Evolutionary conservation across 2,888 invertebrate genomes (phyloP), one percentile per base, ranked within the genome.

Genomic region (Myathropa florea): DNA sequence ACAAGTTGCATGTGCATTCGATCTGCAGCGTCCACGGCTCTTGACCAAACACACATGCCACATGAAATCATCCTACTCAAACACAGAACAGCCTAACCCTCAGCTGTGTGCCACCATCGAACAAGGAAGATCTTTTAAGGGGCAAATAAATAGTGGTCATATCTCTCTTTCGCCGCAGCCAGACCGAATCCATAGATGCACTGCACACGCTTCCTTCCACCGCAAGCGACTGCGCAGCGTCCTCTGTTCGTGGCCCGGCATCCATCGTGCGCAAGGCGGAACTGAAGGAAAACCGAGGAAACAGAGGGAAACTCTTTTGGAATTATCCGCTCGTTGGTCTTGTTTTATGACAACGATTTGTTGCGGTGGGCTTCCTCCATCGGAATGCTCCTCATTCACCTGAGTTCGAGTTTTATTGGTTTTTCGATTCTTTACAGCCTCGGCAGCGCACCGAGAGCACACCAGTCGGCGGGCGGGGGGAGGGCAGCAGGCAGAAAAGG

Each of bases 291-390:
- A 23, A 18, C 9, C 46, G 36, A 73, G 68, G 59, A 70, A 71
- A 76, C 21, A 26, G 63, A 33, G 70, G 55, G 73, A 81, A 82
- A 86, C 83, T 79, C 78, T 86, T 86, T 83, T 75, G 86, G 86
- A 83, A 86, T 83, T 83, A 82, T 83, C 82, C 83, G 86, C 83
- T 86, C 86, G 86, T 83, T 86, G 86, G 86, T 86, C 83, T 86
- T 83, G 78, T 83, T 83, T 86, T 86, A 86, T 86, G 86, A 86
- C 86, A 86, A 83, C 86, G 86, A 86, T 86, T 86, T 86, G 86
- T 83, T 83, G 83, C 79, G 83, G 81, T 86, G 78, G 83, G 86
- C 70, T 79, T 86, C 78, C 75, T 75, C 82, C 78, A 77, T 70
- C 68, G 85, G 84, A 82, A 86, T 86, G 85, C 81, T 86, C 73